phyloP scores from a whole-genome alignment of 2,113 vertebrate species.

The Stomatorhinus ivindoensis region DNA sequence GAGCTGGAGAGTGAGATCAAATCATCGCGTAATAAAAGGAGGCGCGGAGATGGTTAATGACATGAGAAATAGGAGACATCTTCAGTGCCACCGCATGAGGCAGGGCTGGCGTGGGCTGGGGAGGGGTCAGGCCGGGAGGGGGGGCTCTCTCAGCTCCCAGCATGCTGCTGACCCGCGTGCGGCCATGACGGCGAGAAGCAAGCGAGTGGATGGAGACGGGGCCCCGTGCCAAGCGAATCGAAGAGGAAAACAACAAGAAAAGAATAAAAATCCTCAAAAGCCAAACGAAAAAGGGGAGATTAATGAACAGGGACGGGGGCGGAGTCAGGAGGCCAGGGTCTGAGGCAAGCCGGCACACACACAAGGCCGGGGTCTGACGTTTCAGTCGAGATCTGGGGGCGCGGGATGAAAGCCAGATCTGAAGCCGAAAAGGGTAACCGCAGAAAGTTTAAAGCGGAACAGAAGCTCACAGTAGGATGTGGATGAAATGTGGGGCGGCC shows the following conservation, averaged over 20 bases:
- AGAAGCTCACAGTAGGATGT: neutral
- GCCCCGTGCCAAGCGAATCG: neutral
- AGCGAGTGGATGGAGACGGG: neutral
- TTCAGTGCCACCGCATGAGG: no score
- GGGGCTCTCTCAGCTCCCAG: neutral
- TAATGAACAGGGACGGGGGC: neutral
- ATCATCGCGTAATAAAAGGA: neutral
- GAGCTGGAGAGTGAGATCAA: neutral
- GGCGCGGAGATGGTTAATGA: neutral
- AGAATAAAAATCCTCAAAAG: neutral
- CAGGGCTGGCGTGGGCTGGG: neutral
- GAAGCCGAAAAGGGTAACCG: neutral
- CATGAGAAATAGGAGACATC: neutral
- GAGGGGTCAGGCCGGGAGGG: neutral
- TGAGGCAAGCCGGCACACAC: neutral
- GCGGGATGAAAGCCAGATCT: neutral
- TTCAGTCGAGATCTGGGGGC: neutral
- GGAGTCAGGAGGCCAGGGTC: neutral
- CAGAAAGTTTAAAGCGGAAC: neutral
- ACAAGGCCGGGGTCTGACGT: neutral
- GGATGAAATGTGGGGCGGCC: neutral
- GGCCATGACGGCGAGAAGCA: neutral
- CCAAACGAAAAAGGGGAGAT: neutral
- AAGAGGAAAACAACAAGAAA: neutral
- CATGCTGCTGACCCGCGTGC: neutral